Evolutionary conservation across 35 echinoderm and acorn worm genomes (phyloP), one percentile per base, ranked within the genome.

Genomic region (Anneissia japonica): DNA sequence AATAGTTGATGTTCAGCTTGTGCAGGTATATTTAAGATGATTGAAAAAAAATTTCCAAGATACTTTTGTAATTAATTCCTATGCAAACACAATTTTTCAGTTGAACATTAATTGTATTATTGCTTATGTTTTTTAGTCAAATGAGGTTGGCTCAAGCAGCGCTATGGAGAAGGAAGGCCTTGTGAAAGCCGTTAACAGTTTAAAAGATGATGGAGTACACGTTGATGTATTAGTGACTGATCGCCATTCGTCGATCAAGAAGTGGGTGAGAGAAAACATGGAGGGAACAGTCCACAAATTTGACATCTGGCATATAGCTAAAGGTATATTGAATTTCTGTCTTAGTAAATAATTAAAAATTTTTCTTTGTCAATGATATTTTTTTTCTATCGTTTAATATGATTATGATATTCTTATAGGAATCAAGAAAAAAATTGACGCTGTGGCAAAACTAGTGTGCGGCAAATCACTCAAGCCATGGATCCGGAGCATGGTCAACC

Each of bases 271-370:
- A 5, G 87, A 89, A 32, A 75, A 82, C 1, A 33, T 36, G 29
- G 10, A 33, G 1, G 36, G 36, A 0, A 89, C 79, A 9, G 82
- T 13, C 10, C 87, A 89, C 38, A 81, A 40, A 19, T 89, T 81
- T 75, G 79, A 89, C 72, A 79, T 82, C 0, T 89, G 87, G 87
- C 87, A 89, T 51, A 82, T 89, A 56, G 64, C 79, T n/a, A 89
- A 89, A 74, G 78, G 36, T 82, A 82, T 0, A 64, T 32, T 4
- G 31, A n/a, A n/a, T n/a, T n/a, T n/a, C 26, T 77, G 0, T 10
- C 3, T 33, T 33, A 13, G 33, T 4, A 77, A 35, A 37, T n/a
- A n/a, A n/a, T n/a, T n/a, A n/a, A n/a, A n/a, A n/a, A 32, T 77
- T 35, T 77, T 16, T 32, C 10, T 32, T 11, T n/a, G n/a, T n/a